Percentiles rank a stretch among this genome's conserved stretches.
Evolutionary conservation across 1,140 invertebrate genomes (phyloP).

Genomic region (Penaeus japonicus): DNA sequence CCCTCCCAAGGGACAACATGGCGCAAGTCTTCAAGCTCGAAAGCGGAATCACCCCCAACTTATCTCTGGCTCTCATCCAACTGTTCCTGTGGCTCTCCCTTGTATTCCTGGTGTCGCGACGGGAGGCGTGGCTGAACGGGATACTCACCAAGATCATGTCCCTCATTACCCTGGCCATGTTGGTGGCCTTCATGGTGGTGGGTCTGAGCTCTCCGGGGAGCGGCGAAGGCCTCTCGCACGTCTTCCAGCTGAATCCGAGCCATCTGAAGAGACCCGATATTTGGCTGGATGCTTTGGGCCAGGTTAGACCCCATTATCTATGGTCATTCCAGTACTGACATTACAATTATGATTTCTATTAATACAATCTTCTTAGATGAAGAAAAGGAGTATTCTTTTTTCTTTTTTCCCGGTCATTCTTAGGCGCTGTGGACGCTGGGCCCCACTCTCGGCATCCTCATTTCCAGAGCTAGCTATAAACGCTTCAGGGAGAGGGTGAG

Average conservation of each 20-base stretch:
- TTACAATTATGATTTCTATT: too few relatives aligned
- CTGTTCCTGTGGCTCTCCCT: slow-evolving; percentile 11
- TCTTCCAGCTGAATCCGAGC: not conserved
- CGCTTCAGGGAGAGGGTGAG: slow-evolving; percentile 39
- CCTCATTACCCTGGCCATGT: not conserved
- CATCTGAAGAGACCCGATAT: slow-evolving; percentile 3
- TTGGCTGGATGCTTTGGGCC: slow-evolving; percentile 43
- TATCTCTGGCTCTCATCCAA: not conserved
- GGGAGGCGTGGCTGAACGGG: not conserved
- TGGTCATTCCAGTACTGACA: too few relatives aligned
- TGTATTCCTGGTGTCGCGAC: not conserved
- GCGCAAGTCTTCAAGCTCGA: not conserved
- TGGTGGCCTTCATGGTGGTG: not conserved
- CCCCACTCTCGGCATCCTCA: slow-evolving; percentile 30
- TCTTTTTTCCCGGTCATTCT: not conserved
- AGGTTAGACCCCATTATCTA: not conserved
- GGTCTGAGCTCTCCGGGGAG: slow-evolving; percentile 7
- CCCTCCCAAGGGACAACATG: not conserved
- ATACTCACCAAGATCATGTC: slow-evolving; percentile 3
- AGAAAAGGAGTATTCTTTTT: too few relatives aligned
- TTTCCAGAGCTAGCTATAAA: slow-evolving; percentile 37
- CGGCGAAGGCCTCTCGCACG: not conserved
- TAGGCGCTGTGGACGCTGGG: slow-evolving; percentile 36
- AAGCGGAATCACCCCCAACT: not conserved
- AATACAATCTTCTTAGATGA: too few relatives aligned